Evolutionary conservation across 2,888 invertebrate species (phyloP).

Genomic region (Carpatolechia fugitivella): DNA sequence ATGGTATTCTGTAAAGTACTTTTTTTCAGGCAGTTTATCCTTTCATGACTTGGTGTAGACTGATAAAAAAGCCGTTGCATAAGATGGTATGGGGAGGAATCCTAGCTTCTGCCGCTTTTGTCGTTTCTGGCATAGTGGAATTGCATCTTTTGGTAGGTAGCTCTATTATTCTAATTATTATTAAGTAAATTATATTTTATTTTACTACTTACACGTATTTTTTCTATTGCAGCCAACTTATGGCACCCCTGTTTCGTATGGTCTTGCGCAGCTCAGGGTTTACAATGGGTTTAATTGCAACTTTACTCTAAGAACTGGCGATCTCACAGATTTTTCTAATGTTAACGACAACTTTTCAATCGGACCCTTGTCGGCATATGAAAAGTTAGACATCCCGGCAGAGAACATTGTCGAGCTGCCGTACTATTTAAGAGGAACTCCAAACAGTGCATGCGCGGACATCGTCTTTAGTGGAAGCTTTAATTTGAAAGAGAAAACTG

Average conservation of each 20-base stretch:
- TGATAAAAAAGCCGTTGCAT: constrained; percentile 88
- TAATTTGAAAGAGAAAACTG: constrained; percentile 50
- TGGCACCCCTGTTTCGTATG: constrained; percentile 76
- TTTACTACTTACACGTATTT: neutral
- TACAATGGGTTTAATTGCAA: constrained; percentile 84
- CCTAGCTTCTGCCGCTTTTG: constrained; percentile 90
- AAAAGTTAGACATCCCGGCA: constrained; percentile 57
- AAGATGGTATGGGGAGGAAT: constrained; percentile 93
- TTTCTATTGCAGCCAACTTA: constrained; percentile 75
- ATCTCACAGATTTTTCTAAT: constrained; percentile 27
- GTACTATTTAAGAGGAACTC: constrained; percentile 53
- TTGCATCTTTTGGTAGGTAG: constrained; percentile 82
- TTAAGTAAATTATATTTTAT: neutral
- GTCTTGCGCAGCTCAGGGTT: constrained; percentile 82
- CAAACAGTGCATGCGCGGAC: constrained; percentile 40
- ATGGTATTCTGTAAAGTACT: too few relatives aligned
- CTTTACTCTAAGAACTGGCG: constrained; percentile 52
- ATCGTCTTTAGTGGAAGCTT: constrained; percentile 43
- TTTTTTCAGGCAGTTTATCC: constrained; percentile 85
- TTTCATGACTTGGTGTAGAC: constrained; percentile 81
- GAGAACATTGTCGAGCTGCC: constrained; percentile 41
- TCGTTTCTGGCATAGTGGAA: constrained; percentile 93
- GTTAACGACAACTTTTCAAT: constrained; percentile 31
- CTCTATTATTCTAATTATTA: neutral
- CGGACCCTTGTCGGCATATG: constrained; percentile 60